phyloP scores from a whole-genome alignment of 2,888 invertebrate species.

The Drosophila planitibia region DNA sequence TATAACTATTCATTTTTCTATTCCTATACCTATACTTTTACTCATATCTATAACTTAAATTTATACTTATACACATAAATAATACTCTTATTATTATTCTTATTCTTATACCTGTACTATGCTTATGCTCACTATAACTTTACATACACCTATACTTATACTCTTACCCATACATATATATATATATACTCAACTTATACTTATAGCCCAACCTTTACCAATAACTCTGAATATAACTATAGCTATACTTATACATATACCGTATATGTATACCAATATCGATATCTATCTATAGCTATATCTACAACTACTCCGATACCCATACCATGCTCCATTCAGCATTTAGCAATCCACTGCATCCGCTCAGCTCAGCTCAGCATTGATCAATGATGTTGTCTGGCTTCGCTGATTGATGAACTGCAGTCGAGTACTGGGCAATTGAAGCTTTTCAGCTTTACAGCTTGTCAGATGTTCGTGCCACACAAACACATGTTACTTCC shows the following conservation, averaged over 20 bases:
- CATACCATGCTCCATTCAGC: constrained; percentile 5
- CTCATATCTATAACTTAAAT: background rate
- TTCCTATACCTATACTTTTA: background rate
- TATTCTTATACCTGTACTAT: background rate
- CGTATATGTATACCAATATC: background rate
- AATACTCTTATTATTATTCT: background rate
- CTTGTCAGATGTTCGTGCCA: background rate
- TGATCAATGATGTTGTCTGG: constrained; percentile 52
- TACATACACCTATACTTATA: too few species aligned
- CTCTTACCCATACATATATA: background rate
- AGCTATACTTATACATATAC: background rate
- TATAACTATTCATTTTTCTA: background rate
- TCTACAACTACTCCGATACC: background rate
- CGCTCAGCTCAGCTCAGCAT: constrained; percentile 24
- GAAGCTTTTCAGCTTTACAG: background rate
- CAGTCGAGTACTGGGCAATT: constrained; percentile 3
- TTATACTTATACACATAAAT: background rate
- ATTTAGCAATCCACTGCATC: constrained; percentile 25
- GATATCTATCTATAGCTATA: background rate
- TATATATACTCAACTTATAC: too few species aligned
- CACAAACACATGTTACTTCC: background rate
- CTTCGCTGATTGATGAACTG: constrained; percentile 54
- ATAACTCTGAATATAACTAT: background rate
- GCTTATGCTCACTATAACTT: too few species aligned
- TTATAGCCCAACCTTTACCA: background rate